Evolutionary conservation across 2,888 invertebrate genomes (phyloP), one percentile per base, ranked within the genome.

Genomic region (Sarcophaga variegata): DNA sequence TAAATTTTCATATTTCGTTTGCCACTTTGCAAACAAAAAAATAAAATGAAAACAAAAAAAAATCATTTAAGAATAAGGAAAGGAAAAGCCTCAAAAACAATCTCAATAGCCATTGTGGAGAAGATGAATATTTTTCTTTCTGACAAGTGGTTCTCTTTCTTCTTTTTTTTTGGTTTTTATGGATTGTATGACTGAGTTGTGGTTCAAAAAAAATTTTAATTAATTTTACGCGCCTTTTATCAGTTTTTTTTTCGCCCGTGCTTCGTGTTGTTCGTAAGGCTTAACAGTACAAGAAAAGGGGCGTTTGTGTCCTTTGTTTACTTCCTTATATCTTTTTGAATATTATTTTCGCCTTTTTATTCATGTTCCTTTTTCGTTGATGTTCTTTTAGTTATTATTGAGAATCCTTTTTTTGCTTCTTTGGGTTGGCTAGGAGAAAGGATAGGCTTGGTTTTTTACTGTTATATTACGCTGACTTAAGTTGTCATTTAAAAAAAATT

Each of bases 171-270:
- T 22, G 22, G 59, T 59, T 70, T 27, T 62, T 62, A 60, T 75
- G 59, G 60, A 74, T 67, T 37, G 22, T 74, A 47, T 22, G 60
- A 20, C n/a, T 27, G 22, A 77, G 71, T 49, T 70, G 49, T 78
- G 77, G 67, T 72, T 69, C 37, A 54, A 49, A 54, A 54, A 54
- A 74, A 20, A 64, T 81, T 70, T 86, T 81, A 69, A 84, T 84
- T 81, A 84, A 81, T 81, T 84, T 84, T 81, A 66, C 71, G 76
- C 80, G 80, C 62, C 64, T 76, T 76, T 81, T 76, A 76, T 54
- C 75, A 69, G 60, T 76, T 69, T 75, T 14, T 45, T 72, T 20
- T 20, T 17, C 25, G 14, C 5, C 4, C 47, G 17, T 22, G 27
- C 27, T 54, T 54, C 54, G 14, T 54, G 12, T 54, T 54, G 54